phyloP scores from a whole-genome alignment of 1,140 invertebrate genomes.

The Dufourea novaeangliae region DNA sequence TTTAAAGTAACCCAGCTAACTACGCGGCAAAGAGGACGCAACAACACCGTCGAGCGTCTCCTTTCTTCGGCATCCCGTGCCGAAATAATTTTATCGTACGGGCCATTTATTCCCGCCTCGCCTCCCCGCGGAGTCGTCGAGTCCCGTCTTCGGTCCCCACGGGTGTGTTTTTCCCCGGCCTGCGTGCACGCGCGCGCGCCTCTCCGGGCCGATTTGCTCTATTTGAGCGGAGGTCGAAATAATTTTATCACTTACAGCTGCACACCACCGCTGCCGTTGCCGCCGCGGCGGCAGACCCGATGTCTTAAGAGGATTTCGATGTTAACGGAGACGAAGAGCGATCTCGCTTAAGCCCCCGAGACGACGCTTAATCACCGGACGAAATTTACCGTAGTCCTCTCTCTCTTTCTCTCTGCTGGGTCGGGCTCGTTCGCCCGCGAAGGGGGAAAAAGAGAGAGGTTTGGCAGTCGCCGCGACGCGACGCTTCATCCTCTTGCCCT shows the following conservation, averaged over 20 bases:
- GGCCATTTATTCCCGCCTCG: slow-evolving; percentile 44
- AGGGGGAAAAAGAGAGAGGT: slow-evolving; percentile 32
- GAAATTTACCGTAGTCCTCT: slow-evolving; percentile 60
- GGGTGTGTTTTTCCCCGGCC: slow-evolving; percentile 46
- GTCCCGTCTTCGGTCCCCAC: neutral
- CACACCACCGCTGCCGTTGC: slow-evolving; percentile 7
- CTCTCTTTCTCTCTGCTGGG: no score
- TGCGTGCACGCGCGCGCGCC: neutral
- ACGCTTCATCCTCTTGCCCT: neutral
- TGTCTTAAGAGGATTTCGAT: slow-evolving; percentile 65
- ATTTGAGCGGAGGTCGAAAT: slow-evolving; percentile 64
- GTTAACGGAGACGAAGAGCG: slow-evolving; percentile 67
- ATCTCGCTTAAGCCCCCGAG: slow-evolving; percentile 58
- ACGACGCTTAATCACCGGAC: slow-evolving; percentile 61
- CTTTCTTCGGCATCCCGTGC: slow-evolving; percentile 33
- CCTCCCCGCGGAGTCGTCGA: slow-evolving; percentile 30
- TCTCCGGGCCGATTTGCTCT: slow-evolving; percentile 50
- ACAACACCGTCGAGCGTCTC: no score
- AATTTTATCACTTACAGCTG: slow-evolving; percentile 71
- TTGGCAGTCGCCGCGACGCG: slow-evolving; percentile 7
- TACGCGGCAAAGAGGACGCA: no score
- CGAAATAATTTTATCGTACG: slow-evolving; percentile 58
- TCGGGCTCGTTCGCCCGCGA: neutral
- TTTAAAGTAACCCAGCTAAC: no score
- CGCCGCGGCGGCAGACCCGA: slow-evolving; percentile 13